These are phyloP conservation scores for Montipora cactus DNA, from an alignment of 64 coral and sea anemone species.

Conservation along the genomic window DNA sequence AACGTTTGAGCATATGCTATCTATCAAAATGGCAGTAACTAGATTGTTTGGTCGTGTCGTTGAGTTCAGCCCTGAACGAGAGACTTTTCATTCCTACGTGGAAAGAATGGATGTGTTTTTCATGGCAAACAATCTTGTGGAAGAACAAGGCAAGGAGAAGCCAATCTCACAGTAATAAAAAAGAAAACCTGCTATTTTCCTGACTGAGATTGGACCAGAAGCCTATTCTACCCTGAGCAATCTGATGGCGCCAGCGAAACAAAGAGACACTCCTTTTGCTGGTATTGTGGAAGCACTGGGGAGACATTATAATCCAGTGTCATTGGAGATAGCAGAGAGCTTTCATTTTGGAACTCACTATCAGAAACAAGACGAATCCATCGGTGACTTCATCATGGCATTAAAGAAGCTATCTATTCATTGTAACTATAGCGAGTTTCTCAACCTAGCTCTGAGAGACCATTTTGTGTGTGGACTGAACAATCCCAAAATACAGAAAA, in stretches of 20 bases:
- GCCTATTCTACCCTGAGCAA: slow-evolving; percentile 54
- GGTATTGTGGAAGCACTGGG: neutral
- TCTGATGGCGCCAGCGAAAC: slow-evolving; percentile 31
- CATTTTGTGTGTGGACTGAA: slow-evolving; percentile 66
- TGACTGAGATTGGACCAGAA: slow-evolving; percentile 60
- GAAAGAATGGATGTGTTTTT: slow-evolving; percentile 65
- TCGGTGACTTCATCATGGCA: slow-evolving; percentile 21
- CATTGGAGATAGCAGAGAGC: slow-evolving; percentile 53
- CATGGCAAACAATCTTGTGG: slow-evolving; percentile 32
- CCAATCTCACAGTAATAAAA: no score
- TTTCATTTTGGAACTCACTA: slow-evolving; percentile 66
- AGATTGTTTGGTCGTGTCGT: neutral
- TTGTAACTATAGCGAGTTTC: slow-evolving; percentile 65
- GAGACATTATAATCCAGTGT: slow-evolving; percentile 55
- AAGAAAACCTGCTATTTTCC: neutral
- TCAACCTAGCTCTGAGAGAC: slow-evolving; percentile 40
- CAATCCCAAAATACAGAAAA: slow-evolving; percentile 68
- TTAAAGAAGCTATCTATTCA: slow-evolving; percentile 51
- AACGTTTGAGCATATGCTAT: no score
- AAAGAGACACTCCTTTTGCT: neutral
- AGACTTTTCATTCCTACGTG: slow-evolving; percentile 50
- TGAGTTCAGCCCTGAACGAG: neutral
- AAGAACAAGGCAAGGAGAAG: neutral
- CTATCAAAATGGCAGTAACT: no score
- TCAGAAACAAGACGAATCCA: slow-evolving; percentile 42